Evolutionary conservation across 2,797 vertebrate species (phyloP), one percentile per base, ranked within the genome.

Genomic region (Anolis apletophallus): DNA sequence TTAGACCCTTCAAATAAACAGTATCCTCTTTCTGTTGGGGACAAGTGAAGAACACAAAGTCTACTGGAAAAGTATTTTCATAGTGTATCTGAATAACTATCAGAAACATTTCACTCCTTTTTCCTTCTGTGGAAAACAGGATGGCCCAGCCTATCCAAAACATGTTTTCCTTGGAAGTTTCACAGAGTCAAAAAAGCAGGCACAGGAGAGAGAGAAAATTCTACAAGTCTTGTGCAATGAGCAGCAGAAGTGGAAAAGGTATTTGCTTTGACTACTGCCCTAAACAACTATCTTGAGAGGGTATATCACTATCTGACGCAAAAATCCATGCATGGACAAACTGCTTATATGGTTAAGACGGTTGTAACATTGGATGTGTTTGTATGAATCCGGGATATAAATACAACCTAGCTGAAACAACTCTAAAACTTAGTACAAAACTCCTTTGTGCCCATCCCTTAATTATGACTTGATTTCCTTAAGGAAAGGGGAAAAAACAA

Each of bases 21-120:
- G 40, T 36, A 29, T 61, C 32, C 1, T 34, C 55, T 59, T 59
- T 59, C 2, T 59, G 55, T 64, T 54, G 17, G 17, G 6, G 77
- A 19, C 2, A 26, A 81, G 17, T 21, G 46, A 69, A 67, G 78
- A n/a, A 23, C 29, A 32, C 79, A 80, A 68, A 21, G n/a, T n/a
- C 23, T 81, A 69, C 54, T 67, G 46, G 78, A 67, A 80, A 61
- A 9, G 4, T 50, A 80, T 81, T 81, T 81, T 52, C 80, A 21
- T 81, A 68, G 32, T 19, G 19, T 36, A 40, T 40, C 12, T 36
- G 57, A 10, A 10, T 36, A 16, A 13, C 21, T 21, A 79, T 6
- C 21, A 36, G 10, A 69, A 67, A 34, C 50, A 46, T 17, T 50
- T 19, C 76, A 59, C 19, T 12, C 61, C 32, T 6, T 23, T 69